Base-by-base conservation (phyloP, 2,888 invertebrate species). In the Coelogynopora nodosa region DNA sequence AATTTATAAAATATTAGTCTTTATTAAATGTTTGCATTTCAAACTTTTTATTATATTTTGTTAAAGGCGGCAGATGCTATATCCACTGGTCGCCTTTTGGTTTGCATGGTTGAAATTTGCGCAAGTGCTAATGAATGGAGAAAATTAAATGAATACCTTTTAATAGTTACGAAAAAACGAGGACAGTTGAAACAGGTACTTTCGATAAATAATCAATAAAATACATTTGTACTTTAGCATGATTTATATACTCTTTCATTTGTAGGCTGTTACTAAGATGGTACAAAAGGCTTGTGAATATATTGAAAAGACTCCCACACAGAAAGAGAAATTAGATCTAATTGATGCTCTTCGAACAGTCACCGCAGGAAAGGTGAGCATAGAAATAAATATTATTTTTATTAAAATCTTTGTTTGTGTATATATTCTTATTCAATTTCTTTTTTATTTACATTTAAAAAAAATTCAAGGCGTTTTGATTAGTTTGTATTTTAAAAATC, bases 311-410 rank as follows among this genome's bases (percentile, higher is more conserved):
- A 95, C 96, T 26, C 96, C 97, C 0, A 95, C 95, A 90, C 95
- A 96, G 91, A 96, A 96, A 89, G 94, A 95, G 0, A 96, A 95
- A 93, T 94, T 98, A 82, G 97, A 97, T 91, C 93, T 99, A 0
- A 98, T 99, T 90, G 98, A 98, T 91, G 98, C 98, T 0, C 93
- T 99, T 84, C 94, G 97, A 88, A 94, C 95, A 0, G 98, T 99
- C 0, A 98, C 98, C 0, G 98, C 97, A 91, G 99, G 99, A 89
- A 99, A 99, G 93, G 94, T 94, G 91, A 90, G 88, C 85, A 49
- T 18, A 49, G 10, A 49, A 49, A 49, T 5, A 5, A 49, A 18
- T n/a, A n/a, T n/a, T n/a, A n/a, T n/a, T n/a, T n/a, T n/a, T n/a
- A n/a, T n/a, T n/a, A n/a, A n/a, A n/a, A n/a, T n/a, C n/a, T n/a